phyloP scores from a whole-genome alignment of 2,797 vertebrate species.

The Falco concolor region DNA sequence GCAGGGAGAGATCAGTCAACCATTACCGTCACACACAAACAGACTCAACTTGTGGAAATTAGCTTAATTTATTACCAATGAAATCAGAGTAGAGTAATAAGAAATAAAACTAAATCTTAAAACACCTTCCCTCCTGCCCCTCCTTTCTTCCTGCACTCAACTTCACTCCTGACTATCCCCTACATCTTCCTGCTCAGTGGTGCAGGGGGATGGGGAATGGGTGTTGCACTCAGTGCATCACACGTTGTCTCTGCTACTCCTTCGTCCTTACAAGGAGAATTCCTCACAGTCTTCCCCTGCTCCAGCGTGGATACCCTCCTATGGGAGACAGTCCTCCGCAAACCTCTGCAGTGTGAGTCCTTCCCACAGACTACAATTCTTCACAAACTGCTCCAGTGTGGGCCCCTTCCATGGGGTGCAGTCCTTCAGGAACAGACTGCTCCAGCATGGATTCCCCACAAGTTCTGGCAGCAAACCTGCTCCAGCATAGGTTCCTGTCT shows the following conservation, averaged over 20 bases:
- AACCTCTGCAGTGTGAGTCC: neutral
- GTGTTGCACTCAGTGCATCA: neutral
- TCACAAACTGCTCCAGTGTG: neutral
- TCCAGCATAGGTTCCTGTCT: neutral
- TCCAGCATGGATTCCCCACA: neutral
- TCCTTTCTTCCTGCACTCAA: neutral
- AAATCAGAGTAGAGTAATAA: neutral
- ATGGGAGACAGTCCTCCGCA: neutral
- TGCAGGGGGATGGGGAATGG: neutral
- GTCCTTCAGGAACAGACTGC: neutral
- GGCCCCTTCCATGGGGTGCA: neutral
- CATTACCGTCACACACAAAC: neutral
- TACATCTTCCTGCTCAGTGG: neutral
- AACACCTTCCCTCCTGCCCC: neutral
- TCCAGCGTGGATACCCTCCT: neutral
- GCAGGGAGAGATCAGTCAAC: neutral
- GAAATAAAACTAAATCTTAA: neutral
- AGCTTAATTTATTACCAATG: neutral
- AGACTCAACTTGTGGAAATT: neutral
- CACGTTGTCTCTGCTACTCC: rapidly evolving
- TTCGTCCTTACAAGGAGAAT: neutral
- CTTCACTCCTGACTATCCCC: neutral
- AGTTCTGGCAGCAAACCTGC: neutral
- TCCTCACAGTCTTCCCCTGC: neutral
- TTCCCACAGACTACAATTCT: no score